Evolutionary conservation across 2,888 invertebrate genomes (phyloP).

Genomic region (Eurytoma californica): DNA sequence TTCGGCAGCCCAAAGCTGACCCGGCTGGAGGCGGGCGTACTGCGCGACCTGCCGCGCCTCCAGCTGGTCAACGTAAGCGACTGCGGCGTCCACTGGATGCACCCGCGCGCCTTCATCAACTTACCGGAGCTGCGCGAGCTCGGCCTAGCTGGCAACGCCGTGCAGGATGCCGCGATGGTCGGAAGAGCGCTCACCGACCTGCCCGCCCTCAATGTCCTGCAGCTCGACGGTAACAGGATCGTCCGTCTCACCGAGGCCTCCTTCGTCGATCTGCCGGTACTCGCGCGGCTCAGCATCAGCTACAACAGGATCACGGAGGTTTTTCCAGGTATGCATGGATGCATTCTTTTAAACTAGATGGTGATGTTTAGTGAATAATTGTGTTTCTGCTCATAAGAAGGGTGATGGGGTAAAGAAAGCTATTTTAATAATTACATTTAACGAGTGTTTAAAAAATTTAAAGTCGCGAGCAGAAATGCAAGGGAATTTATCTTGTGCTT

Average conservation of each 20-base stretch:
- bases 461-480: no score
- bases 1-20: constrained; percentile 82
- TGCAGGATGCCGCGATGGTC: constrained; percentile 88
- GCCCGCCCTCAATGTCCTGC: constrained; percentile 82
- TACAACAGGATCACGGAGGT: constrained; percentile 86
- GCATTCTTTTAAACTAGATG: neutral
- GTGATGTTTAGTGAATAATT: neutral
- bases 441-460: no score
- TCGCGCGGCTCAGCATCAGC: constrained; percentile 82
- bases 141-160: constrained; percentile 83
- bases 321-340: constrained; percentile 75
- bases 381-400: no score
- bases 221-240: constrained; percentile 84
- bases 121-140: constrained; percentile 84
- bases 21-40: constrained; percentile 83
- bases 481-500: no score
- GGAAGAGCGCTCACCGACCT: constrained; percentile 87
- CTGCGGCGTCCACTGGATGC: constrained; percentile 86
- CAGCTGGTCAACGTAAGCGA: constrained; percentile 84
- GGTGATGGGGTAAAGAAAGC: no score
- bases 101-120: constrained; percentile 84
- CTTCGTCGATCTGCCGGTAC: constrained; percentile 85
- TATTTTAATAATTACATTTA: no score
- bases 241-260: constrained; percentile 85
- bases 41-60: constrained; percentile 82